phyloP scores from a whole-genome alignment of 2,888 invertebrate species.

The Notocelia uddmanniana region DNA sequence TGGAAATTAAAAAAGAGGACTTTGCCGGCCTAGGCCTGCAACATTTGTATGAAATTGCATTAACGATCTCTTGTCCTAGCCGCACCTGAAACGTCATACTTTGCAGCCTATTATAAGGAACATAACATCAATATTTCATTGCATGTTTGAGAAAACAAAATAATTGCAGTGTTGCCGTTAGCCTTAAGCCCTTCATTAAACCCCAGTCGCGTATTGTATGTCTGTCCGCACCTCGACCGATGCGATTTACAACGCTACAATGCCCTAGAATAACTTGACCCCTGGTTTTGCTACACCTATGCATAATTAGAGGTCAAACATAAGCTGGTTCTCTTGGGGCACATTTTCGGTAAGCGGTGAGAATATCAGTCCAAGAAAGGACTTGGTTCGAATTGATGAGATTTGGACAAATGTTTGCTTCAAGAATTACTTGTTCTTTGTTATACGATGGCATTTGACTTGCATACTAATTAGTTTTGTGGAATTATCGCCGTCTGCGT shows the following conservation, averaged over 20 bases:
- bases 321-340: background rate
- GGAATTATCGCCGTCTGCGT: background rate
- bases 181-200: conserved; percentile 7
- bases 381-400: conserved; percentile 24
- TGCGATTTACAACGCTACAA: background rate
- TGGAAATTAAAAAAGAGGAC: no score
- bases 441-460: conserved; percentile 1
- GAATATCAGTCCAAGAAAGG: conserved; percentile 1
- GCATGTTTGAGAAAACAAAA: no score
- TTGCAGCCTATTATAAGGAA: no score
- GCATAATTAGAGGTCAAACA: background rate
- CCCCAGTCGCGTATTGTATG: conserved; percentile 34
- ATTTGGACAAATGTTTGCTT: background rate
- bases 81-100: no score
- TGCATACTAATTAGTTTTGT: background rate
- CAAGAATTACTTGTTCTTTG: conserved; percentile 11
- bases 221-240: conserved; percentile 2
- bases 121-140: no score
- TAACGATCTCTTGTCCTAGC: no score
- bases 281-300: background rate
- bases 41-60: no score
- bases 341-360: background rate
- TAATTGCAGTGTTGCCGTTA: background rate
- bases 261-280: background rate
- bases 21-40: no score